These are phyloP conservation scores for Drosophila glabriapex DNA, from an alignment of 2,888 invertebrate genomes.

Conservation along the genomic window DNA sequence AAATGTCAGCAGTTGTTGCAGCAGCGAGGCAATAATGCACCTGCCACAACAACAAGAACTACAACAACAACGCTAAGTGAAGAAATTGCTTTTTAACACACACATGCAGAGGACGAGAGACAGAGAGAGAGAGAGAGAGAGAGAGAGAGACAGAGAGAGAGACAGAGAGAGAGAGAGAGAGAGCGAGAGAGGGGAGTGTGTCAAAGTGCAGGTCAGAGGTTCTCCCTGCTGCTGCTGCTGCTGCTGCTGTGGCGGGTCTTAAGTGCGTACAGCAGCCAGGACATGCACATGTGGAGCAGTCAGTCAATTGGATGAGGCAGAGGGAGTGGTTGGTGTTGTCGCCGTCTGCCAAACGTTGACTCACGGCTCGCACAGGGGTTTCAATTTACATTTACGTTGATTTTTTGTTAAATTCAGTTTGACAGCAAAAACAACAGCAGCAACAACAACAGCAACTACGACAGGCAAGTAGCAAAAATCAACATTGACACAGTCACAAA, in stretches of 20 bases:
- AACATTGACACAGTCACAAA: conserved; percentile 69
- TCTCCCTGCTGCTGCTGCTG: conserved; percentile 16
- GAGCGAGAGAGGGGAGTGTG: background rate
- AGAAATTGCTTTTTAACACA: conserved; percentile 73
- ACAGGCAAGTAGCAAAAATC: conserved; percentile 57
- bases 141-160: background rate
- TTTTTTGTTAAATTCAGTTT: conserved; percentile 78
- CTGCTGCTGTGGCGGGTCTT: conserved; percentile 20
- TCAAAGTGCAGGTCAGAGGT: conserved; percentile 46
- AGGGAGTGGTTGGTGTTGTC: background rate
- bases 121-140: background rate
- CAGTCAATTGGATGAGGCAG: background rate
- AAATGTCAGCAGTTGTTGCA: conserved; percentile 48
- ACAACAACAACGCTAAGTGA: conserved; percentile 28
- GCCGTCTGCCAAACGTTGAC: conserved; percentile 44
- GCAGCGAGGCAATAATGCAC: conserved; percentile 41
- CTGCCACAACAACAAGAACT: conserved; percentile 18
- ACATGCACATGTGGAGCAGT: conserved; percentile 39
- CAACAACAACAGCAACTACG: conserved; percentile 17
- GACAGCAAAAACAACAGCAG: conserved; percentile 43
- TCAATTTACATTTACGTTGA: conserved; percentile 78
- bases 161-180: background rate
- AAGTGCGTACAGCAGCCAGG: conserved; percentile 37
- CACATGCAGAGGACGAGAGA: background rate
- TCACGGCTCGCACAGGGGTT: conserved; percentile 60